phyloP scores from a whole-genome alignment of 2,888 invertebrate species.

The Rapana venosa region DNA sequence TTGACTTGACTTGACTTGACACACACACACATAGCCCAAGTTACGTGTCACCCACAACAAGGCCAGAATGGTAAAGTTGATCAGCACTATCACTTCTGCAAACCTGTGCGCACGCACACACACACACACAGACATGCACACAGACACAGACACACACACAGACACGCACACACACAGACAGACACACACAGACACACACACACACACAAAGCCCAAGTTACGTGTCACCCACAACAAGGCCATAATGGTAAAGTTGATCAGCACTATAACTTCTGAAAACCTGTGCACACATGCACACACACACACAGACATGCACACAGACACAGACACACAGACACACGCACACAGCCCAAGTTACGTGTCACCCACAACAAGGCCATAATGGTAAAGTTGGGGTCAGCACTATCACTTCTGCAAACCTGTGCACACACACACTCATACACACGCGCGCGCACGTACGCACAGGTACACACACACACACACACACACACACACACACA shows the following conservation, averaged over 20 bases:
- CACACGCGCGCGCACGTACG: not conserved
- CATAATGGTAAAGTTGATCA: constrained; percentile 84
- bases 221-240: constrained; percentile 93
- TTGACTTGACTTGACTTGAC: not conserved
- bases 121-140: not conserved
- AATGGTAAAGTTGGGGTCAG: constrained; percentile 82
- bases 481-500: constrained; percentile 6
- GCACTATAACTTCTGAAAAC: constrained; percentile 49
- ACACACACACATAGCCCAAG: constrained; percentile 83
- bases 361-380: constrained; percentile 93
- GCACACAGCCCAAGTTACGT: constrained; percentile 85
- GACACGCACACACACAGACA: not conserved
- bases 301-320: not conserved
- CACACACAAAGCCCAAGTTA: constrained; percentile 84
- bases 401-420: constrained; percentile 57
- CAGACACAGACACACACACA: constrained; percentile 14
- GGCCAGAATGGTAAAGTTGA: constrained; percentile 86
- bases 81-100: constrained; percentile 66
- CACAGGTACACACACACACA: not conserved
- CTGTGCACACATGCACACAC: not conserved
- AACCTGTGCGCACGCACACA: too few species aligned
- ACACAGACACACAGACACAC: constrained; percentile 20
- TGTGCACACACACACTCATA: not conserved
- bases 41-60: constrained; percentile 92
- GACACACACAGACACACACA: not conserved